Evolutionary conservation across 2,113 vertebrate genomes (phyloP).

Genomic region (Phrynosoma platyrhinos): DNA sequence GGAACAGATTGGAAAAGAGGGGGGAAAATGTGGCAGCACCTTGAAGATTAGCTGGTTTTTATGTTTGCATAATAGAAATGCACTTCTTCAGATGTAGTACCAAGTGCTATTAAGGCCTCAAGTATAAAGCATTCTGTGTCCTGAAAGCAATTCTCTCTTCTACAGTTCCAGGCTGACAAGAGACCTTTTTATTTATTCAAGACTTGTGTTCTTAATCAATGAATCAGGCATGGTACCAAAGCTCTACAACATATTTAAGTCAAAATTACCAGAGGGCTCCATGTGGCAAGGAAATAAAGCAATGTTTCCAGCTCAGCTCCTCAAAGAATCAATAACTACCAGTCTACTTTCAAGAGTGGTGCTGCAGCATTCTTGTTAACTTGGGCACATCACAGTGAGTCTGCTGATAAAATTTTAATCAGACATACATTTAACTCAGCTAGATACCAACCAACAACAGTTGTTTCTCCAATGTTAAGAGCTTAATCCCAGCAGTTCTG

Average conservation of each 20-base stretch:
- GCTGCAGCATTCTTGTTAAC: neutral
- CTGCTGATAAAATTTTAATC: neutral
- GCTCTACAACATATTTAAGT: neutral
- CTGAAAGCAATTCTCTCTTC: neutral
- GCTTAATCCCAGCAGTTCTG: neutral
- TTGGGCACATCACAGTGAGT: neutral
- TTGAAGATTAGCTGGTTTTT: neutral
- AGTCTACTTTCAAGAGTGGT: neutral
- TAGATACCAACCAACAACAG: neutral
- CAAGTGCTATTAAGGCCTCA: neutral
- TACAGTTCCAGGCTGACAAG: neutral
- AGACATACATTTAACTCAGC: neutral
- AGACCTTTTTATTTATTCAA: conserved; percentile 1
- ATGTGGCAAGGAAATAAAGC: neutral
- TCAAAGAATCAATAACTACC: conserved; percentile 11
- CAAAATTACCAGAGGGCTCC: conserved; percentile 15
- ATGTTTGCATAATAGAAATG: neutral
- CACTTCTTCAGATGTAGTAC: neutral
- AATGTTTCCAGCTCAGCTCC: conserved; percentile 6
- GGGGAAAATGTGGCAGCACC: too few species aligned
- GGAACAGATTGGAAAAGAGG: too few species aligned
- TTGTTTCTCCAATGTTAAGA: neutral
- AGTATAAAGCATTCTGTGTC: neutral
- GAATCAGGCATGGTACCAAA: conserved; percentile 1
- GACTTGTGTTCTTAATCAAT: neutral